Evolutionary conservation across 2,888 invertebrate genomes (phyloP), one percentile per base, ranked within the genome.

Genomic region (Brachyptera risi): DNA sequence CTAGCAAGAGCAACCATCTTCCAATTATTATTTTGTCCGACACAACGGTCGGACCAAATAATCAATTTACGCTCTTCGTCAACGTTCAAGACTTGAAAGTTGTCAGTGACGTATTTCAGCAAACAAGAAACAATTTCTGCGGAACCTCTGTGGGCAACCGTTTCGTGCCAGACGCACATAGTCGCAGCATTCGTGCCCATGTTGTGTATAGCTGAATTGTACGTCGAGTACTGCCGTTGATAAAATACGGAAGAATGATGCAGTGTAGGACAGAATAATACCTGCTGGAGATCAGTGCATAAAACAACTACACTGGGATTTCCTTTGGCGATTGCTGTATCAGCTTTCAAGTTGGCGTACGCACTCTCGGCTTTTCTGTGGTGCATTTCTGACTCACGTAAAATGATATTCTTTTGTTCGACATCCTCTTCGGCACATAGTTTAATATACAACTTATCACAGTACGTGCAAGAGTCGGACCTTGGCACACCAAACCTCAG

Each of bases 21-120:
- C 21, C 40, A 40, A 19, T 57, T 57, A 23, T 57, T 57, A 11
- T 57, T 57, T 57, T 57, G 57, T 24, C 42, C 57, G 5, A 57
- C 57, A 23, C 42, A 57, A 3, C 57, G 11, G 15, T 57, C 54
- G 2, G 57, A 57, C 15, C 57, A 57, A 7, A 57, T 11, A n/a
- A 57, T 23, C 11, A 57, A 24, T n/a, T n/a, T n/a, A n/a, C n/a
- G n/a, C n/a, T 40, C 38, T 42, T 35, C 7, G n/a, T 3, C 42
- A 17, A 11, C n/a, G 17, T 3, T n/a, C 5, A 40, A 15, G 5
- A n/a, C 17, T 4, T n/a, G 9, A n/a, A 40, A 40, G 17, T 40
- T 19, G 31, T 19, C 19, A 11, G 3, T 40, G n/a, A 24, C 23
- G 23, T 57, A 17, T 26, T 27, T 27, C 11, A 26, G 27, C 9